Evolutionary conservation across 2,797 vertebrate genomes (phyloP).

Genomic region (Mormyrops boulengeri): DNA sequence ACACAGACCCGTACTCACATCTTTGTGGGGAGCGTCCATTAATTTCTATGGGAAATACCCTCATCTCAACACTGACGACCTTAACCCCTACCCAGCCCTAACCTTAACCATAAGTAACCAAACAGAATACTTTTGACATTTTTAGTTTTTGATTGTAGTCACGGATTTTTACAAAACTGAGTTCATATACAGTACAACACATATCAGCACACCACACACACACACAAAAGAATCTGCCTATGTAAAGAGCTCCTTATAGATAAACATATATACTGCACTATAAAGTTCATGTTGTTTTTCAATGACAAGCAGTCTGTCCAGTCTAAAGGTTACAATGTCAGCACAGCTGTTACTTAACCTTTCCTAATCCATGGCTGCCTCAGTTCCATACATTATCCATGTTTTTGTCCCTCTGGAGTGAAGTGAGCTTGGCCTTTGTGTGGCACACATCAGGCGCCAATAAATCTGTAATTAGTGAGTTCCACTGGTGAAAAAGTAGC

Average conservation of each 20-base stretch:
- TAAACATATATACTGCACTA: conserved; percentile 1
- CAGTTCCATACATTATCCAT: conserved; percentile 3
- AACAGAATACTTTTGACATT: neutral
- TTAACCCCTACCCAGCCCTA: neutral
- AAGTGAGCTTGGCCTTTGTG: conserved; percentile 6
- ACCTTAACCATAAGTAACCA: neutral
- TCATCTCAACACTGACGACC: neutral
- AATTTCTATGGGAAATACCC: neutral
- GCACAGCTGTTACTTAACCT: conserved; percentile 5
- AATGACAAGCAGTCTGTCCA: neutral
- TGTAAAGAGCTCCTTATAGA: neutral
- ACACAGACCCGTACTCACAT: neutral
- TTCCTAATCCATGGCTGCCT: neutral
- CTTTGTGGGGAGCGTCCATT: neutral
- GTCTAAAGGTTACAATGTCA: neutral
- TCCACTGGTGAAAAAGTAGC: neutral
- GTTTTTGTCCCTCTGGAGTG: conserved; percentile 12
- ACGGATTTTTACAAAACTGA: neutral
- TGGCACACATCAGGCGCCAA: conserved; percentile 36
- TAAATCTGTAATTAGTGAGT: conserved; percentile 34
- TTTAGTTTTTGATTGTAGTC: neutral
- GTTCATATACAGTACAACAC: neutral
- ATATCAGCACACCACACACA: neutral
- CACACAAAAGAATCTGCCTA: neutral
- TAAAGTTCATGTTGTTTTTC: conserved; percentile 10